Conservation (phyloP, 2,888 invertebrate species). For the Cosmia trapezina region DNA sequence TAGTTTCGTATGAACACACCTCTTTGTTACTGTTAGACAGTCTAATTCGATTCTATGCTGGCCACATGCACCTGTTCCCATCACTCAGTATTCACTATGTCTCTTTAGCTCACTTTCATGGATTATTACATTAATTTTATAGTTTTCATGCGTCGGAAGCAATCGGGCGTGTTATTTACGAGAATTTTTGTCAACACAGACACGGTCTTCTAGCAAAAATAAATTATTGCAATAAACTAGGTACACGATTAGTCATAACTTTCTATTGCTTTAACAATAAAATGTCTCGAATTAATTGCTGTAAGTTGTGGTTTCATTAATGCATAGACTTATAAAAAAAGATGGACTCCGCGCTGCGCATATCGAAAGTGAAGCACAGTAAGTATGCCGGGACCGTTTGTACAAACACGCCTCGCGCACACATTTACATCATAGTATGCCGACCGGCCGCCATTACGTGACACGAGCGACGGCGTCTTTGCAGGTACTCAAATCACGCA, state of each 20-base stretch:
- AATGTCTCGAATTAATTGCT: conserved; percentile 38
- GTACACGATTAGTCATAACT: conserved; percentile 36
- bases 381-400: too few species aligned
- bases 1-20: conserved; percentile 1
- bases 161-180: conserved; percentile 51
- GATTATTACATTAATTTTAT: conserved; percentile 51
- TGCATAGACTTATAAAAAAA: too few species aligned
- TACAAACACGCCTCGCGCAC: too few species aligned
- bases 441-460: too few species aligned
- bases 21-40: conserved; percentile 37
- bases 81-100: conserved; percentile 38
- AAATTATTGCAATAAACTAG: conserved; percentile 27
- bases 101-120: conserved; percentile 29
- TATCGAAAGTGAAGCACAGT: too few species aligned
- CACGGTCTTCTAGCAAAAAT: conserved; percentile 20
- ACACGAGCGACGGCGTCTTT: too few species aligned
- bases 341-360: too few species aligned
- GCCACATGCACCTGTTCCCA: conserved; percentile 41
- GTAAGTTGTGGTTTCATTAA: conserved; percentile 33
- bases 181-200: conserved; percentile 43
- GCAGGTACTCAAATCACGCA: too few species aligned
- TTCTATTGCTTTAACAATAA: conserved; percentile 48
- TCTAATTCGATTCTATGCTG: conserved; percentile 37
- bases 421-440: too few species aligned
- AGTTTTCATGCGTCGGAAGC: conserved; percentile 44